These are phyloP conservation scores for Galeruca laticollis DNA, from an alignment of 2,888 invertebrate genomes.

Conservation along the genomic window DNA sequence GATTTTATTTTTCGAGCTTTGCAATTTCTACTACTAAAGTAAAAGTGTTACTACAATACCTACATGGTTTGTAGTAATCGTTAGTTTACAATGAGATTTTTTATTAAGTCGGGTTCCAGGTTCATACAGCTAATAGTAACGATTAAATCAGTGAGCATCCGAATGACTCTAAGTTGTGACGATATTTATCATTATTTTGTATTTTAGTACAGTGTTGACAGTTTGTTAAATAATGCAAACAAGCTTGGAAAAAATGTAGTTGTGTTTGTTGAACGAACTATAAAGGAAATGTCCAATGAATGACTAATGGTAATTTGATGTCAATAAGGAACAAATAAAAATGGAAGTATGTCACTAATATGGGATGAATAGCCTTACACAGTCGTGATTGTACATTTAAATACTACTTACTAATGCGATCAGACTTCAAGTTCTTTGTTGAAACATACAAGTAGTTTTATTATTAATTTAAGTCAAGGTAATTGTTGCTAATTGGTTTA, in stretches of 20 bases:
- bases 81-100: too few relatives aligned
- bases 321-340: slow-evolving; percentile 16
- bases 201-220: not conserved
- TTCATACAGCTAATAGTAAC: too few relatives aligned
- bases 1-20: too few relatives aligned
- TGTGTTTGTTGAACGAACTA: not conserved
- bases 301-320: not conserved
- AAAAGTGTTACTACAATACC: too few relatives aligned
- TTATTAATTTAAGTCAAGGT: slow-evolving; percentile 11
- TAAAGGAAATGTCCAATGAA: not conserved
- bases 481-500: slow-evolving; percentile 5
- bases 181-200: not conserved
- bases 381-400: not conserved
- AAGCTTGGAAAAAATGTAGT: not conserved
- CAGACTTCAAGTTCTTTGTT: slow-evolving; percentile 11
- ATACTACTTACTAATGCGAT: slow-evolving; percentile 9
- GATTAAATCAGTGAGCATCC: not conserved
- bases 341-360: slow-evolving; percentile 6
- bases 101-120: too few relatives aligned
- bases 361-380: slow-evolving; percentile 2
- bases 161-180: not conserved
- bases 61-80: too few relatives aligned
- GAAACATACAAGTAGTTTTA: slow-evolving; percentile 4
- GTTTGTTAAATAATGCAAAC: not conserved
- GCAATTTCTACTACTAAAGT: too few relatives aligned